Base-by-base conservation (phyloP, 1,140 invertebrate species). In the Heliconius hewitsoni region DNA sequence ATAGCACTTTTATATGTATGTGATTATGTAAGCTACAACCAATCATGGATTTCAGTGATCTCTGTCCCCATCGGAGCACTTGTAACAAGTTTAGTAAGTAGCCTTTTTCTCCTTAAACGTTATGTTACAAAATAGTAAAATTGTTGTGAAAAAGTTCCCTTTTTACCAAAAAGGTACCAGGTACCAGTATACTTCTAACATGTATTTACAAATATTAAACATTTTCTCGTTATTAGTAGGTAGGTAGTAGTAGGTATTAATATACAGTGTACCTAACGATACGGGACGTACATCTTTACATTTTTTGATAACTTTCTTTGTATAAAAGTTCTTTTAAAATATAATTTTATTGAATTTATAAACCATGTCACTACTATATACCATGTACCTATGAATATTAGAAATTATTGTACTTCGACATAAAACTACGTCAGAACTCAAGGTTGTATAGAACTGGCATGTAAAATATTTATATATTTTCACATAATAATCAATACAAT, bases 71-170 rank as follows among this genome's bases (percentile, higher is more conserved):
- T 73, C 86, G 79, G 77, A 74, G 82, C 23, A 79, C 80, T 6
- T 88, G 87, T 76, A 85, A 76, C 78, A 82, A 81, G 71, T 86
- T 86, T 77, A 84, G 87, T 88, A 73, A 79, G 80, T 73, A 66
- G 23, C 27, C 13, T 1, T 66, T 30, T 30, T 30, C 11, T 30
- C n/a, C 57, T 66, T 30, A 1, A 66, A 5, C 27, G 11, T 66
- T 16, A 42, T 42, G 3, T 60, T 60, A 60, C 3, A 23, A 2
- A n/a, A 60, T 8, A 60, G 8, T 9, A 60, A n/a, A 27, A 23
- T 23, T 8, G 55, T 8, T 19, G 18, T 1, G 50, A 19, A 19
- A 19, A 19, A 8, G 18, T 52, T 52, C 50, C 18, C 50, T 52
- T 52, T 52, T 52, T 37, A 37, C 34, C 6, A 37, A 37, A 37